A percentile compares a stretch with the other conserved stretches of the same genome.
phyloP scores from a whole-genome alignment of 2,888 invertebrate genomes.

The Aradus depressus region DNA sequence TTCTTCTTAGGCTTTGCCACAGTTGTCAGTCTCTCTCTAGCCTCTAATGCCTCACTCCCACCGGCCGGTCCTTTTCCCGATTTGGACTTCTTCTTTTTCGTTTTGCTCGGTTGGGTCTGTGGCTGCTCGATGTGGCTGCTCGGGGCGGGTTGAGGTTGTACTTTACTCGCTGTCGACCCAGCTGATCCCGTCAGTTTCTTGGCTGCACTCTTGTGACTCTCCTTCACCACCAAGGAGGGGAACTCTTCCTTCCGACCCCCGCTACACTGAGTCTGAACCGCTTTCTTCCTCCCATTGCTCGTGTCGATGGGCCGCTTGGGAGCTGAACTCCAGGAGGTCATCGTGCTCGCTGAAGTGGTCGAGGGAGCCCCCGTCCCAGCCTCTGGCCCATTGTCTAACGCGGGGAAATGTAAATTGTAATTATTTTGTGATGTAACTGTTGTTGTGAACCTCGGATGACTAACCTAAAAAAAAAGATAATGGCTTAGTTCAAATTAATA shows the following conservation, averaged over 20 bases:
- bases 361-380: conserved; percentile 8
- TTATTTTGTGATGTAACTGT: conserved; percentile 22
- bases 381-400: conserved; percentile 17
- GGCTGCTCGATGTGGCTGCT: too few species aligned
- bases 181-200: too few species aligned
- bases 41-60: not conserved
- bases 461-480: conserved; percentile 24
- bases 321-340: too few species aligned
- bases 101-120: conserved; percentile 1
- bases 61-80: conserved; percentile 2
- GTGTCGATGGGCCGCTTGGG: too few species aligned
- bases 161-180: too few species aligned
- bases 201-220: too few species aligned
- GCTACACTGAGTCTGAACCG: too few species aligned
- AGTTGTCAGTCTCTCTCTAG: conserved; percentile 9
- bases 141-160: too few species aligned
- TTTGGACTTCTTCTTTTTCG: conserved; percentile 14
- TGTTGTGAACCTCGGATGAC: conserved; percentile 23
- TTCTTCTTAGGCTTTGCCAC: conserved; percentile 6
- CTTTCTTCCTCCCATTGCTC: too few species aligned
- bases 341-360: conserved; percentile 2
- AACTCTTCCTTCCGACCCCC: too few species aligned
- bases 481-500: too few species aligned
- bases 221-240: too few species aligned
- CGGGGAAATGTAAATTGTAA: conserved; percentile 24